Evolutionary conservation across 2,888 invertebrate species (phyloP).

Genomic region (Agonum fuliginosum): DNA sequence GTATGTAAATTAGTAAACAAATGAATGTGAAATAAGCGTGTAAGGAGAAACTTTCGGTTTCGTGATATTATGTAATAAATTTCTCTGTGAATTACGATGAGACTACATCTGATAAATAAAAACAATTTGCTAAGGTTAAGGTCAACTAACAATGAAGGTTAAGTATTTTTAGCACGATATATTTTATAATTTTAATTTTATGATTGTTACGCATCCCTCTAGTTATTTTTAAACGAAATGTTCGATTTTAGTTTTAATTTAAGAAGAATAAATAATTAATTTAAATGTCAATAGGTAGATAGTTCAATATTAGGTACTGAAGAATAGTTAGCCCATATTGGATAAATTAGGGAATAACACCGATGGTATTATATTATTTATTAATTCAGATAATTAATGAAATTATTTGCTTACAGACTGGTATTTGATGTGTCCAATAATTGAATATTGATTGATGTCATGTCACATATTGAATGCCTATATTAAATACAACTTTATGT

Average conservation of each 20-base stretch:
- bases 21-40: neutral
- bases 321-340: no score
- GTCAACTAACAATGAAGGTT: slow-evolving; percentile 24
- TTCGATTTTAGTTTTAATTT: neutral
- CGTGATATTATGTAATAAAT: slow-evolving; percentile 20
- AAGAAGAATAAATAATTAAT: no score
- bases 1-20: neutral
- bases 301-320: no score
- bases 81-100: neutral
- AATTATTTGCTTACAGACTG: no score
- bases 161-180: slow-evolving; percentile 34
- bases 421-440: no score
- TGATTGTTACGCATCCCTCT: neutral
- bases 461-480: no score
- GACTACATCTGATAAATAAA: slow-evolving; percentile 8
- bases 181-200: slow-evolving; percentile 6
- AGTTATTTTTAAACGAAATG: neutral
- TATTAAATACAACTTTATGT: no score
- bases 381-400: no score
- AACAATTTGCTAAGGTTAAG: slow-evolving; percentile 32
- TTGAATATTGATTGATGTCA: no score
- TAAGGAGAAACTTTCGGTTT: neutral
- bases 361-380: no score
- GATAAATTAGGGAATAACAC: no score
- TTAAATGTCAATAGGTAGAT: no score